Conservation (phyloP, 2,888 invertebrate genomes). For the Tanypteryx hageni region DNA sequence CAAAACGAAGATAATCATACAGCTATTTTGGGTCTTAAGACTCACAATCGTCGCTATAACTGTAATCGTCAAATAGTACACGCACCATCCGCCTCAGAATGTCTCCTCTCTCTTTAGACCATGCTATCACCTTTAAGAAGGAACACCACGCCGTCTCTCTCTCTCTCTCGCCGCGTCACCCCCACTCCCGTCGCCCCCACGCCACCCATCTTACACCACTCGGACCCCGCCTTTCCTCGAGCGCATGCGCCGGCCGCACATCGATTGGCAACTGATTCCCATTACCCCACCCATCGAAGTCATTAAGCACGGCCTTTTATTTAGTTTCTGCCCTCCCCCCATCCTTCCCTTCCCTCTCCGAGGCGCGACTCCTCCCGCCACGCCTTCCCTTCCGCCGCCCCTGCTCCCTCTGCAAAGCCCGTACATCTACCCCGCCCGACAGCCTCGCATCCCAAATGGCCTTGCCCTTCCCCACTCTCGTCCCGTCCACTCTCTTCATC, state of each 20-base stretch:
- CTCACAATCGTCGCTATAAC: too few species aligned
- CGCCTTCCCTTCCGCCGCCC: background rate
- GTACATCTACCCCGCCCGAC: background rate
- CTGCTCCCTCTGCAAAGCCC: background rate
- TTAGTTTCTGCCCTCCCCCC: constrained; percentile 38
- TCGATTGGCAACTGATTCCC: constrained; percentile 63
- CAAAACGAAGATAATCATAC: too few species aligned
- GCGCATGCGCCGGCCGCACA: constrained; percentile 37
- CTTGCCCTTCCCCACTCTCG: background rate
- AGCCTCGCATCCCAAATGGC: background rate
- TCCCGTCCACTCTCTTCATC: constrained; percentile 5
- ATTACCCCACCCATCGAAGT: constrained; percentile 61
- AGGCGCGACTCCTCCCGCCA: constrained; percentile 6
- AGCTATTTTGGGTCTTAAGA: too few species aligned
- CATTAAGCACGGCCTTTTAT: constrained; percentile 63
- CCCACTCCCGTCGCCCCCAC: constrained; percentile 1
- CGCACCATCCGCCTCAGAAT: background rate
- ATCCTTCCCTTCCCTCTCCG: background rate
- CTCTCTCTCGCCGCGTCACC: background rate
- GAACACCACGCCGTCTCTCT: background rate
- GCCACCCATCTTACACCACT: constrained; percentile 8
- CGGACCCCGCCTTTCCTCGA: background rate
- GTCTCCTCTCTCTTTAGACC: background rate
- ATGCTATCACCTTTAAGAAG: constrained; percentile 40
- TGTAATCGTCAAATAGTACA: background rate